Conservation (phyloP, 2,797 vertebrate species). For the Pristis pectinata region DNA sequence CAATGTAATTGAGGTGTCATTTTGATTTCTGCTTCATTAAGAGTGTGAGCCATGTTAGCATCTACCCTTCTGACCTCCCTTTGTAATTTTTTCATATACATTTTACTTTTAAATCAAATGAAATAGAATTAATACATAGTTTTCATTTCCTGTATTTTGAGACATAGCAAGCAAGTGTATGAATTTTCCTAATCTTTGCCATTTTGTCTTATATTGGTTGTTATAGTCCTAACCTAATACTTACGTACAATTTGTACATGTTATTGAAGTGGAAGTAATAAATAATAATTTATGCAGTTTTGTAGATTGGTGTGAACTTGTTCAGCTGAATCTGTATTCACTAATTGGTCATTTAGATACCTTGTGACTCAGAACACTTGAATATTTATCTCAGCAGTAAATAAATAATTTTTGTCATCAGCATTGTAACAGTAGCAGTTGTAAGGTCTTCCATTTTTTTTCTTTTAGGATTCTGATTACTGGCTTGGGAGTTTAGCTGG, state of each 20-base stretch:
- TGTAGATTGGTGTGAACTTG: neutral
- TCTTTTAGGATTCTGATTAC: neutral
- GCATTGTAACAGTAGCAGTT: neutral
- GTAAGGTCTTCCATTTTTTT: neutral
- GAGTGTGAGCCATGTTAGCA: neutral
- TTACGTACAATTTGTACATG: neutral
- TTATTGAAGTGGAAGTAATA: neutral
- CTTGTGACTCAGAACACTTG: neutral
- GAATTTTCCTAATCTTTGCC: neutral
- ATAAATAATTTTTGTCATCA: neutral
- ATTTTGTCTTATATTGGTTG: neutral
- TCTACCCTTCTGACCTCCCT: neutral
- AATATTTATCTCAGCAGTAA: neutral
- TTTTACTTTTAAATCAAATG: neutral
- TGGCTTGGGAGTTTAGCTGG: neutral
- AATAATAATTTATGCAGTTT: neutral
- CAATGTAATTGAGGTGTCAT: neutral
- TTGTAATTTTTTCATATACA: neutral
- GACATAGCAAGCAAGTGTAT: neutral
- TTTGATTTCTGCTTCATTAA: neutral
- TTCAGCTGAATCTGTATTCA: neutral
- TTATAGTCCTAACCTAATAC: too few relatives aligned
- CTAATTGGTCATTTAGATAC: neutral
- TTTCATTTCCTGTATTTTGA: neutral
- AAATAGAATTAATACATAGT: neutral